phyloP scores from a whole-genome alignment of 2,888 invertebrate species.

The Mythimna albipuncta region DNA sequence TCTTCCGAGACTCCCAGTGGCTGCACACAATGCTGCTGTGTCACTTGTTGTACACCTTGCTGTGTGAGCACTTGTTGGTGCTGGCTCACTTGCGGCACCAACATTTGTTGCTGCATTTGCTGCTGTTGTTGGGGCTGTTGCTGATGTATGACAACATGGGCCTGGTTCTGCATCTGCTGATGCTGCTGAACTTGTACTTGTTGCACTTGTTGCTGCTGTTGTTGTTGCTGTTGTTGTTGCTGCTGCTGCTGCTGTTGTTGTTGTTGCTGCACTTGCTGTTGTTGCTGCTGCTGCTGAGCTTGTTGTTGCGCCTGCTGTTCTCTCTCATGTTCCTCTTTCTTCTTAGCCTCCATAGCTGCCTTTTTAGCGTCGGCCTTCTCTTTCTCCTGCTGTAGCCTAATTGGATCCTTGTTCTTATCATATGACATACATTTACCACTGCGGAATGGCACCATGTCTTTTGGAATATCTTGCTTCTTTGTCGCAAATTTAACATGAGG shows the following conservation, averaged over 20 bases:
- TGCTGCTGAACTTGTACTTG: constrained; percentile 86
- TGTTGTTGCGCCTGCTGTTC: constrained; percentile 84
- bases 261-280: constrained; percentile 77
- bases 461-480: constrained; percentile 88
- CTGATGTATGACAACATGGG: constrained; percentile 85
- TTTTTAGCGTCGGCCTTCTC: constrained; percentile 89
- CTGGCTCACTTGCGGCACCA: constrained; percentile 88
- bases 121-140: constrained; percentile 81
- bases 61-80: constrained; percentile 88
- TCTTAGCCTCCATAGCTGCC: constrained; percentile 88
- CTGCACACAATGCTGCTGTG: constrained; percentile 88
- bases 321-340: constrained; percentile 87
- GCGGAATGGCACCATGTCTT: constrained; percentile 88
- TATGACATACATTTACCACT: constrained; percentile 90
- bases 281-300: constrained; percentile 79
- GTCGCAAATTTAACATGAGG: constrained; percentile 94
- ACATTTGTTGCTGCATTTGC: constrained; percentile 87
- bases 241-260: constrained; percentile 81
- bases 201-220: constrained; percentile 85
- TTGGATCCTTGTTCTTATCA: constrained; percentile 89
- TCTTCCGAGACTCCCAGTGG: constrained; percentile 88
- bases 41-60: constrained; percentile 85
- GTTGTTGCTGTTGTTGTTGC: constrained; percentile 82
- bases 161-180: constrained; percentile 84
- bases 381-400: constrained; percentile 87